Percentiles rank a stretch among this genome's conserved stretches.
phyloP scores from a whole-genome alignment of 2,888 invertebrate genomes.

The Odontothrips loti region DNA sequence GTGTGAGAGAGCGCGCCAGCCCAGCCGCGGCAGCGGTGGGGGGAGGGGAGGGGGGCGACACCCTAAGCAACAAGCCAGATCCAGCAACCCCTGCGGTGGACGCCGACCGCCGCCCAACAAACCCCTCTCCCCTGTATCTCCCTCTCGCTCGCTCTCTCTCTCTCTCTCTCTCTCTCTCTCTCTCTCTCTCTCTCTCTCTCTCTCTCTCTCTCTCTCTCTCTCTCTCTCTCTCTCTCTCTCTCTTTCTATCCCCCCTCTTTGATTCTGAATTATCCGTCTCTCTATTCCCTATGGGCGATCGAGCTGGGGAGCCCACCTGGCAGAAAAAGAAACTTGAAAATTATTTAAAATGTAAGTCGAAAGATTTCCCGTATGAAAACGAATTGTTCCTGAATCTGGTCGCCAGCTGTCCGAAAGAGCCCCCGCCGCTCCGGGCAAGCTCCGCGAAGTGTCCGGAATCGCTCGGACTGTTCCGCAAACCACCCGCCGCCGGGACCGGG shows the following conservation, averaged over 20 bases:
- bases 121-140: neutral
- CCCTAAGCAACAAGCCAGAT: neutral
- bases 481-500: too few relatives aligned
- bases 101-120: neutral
- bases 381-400: too few relatives aligned
- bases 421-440: too few relatives aligned
- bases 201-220: neutral
- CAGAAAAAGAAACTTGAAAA: too few relatives aligned
- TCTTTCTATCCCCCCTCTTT: neutral
- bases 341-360: too few relatives aligned
- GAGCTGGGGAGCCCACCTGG: neutral
- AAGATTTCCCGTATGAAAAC: too few relatives aligned
- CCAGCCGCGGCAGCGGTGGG: neutral
- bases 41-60: neutral
- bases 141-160: neutral
- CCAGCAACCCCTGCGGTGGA: neutral
- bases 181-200: neutral
- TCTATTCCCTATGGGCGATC: neutral
- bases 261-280: neutral
- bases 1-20: neutral
- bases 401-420: too few relatives aligned
- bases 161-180: neutral
- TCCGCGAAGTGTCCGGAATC: too few relatives aligned
- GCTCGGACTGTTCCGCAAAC: too few relatives aligned
- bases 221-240: neutral